Evolutionary conservation across 1,140 invertebrate species (phyloP), one percentile per base, ranked within the genome.

Genomic region (Sarcophaga bullata): DNA sequence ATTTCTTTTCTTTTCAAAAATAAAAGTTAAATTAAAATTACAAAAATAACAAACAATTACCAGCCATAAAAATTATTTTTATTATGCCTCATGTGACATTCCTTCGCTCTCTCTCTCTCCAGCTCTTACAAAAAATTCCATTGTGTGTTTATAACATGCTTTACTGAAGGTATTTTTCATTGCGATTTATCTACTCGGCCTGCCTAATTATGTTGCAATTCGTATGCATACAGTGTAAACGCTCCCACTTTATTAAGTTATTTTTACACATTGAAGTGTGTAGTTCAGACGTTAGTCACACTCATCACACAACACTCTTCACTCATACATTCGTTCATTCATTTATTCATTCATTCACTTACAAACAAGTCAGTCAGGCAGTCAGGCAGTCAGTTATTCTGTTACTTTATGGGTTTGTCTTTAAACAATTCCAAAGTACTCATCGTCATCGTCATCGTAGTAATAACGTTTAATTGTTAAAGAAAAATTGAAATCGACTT

Each of bases 121-220:
- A n/a, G n/a, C 25, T 37, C 25, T 37, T 15, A n/a, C 15, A 25
- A 25, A 68, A 68, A 68, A 68, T 68, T 68, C 62, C 62, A 68
- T 68, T 68, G 7, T 68, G 62, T 19, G 19, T 19, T 62, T 68
- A 19, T 68, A 7, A 17, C 17, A 25, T 37, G 25, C 25, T 58
- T 58, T 19, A 25, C 19, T 68, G 46, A 75, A 47, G 46, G 19
- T 73, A 25, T 7, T 72, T 72, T 19, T 72, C 10, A 4, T 48
- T 75, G 46, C 13, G 13, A n/a, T 75, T 75, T 37, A 37, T 2
- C 25, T 37, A 37, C 25, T 37, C 25, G 25, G 73, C 75, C 25
- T 17, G 49, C 62, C n/a, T 78, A 78, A 78, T 78, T 78, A 78
- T 78, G 75, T 78, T 78, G 75, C 75, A 78, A 78, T 78, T 78